Conservation (phyloP, 2,888 invertebrate species). For the Lithosia quadra region DNA sequence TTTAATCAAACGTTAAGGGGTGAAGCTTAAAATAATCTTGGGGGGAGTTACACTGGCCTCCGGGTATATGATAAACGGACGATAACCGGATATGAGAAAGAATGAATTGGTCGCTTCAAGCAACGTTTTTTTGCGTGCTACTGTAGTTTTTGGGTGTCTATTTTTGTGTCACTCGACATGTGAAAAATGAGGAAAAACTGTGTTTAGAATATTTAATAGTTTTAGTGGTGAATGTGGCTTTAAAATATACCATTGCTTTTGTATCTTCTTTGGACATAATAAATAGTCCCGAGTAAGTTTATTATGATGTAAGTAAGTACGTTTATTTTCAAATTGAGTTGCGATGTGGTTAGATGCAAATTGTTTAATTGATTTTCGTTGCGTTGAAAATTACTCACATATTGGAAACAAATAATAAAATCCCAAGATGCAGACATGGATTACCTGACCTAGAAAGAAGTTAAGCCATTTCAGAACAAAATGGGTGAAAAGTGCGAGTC, state of each 20-base stretch:
- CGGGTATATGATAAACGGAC: conserved; percentile 82
- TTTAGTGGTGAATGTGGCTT: neutral
- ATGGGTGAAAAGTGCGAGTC: too few species aligned
- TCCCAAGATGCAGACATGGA: too few species aligned
- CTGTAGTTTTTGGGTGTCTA: conserved; percentile 60
- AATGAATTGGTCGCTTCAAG: conserved; percentile 82
- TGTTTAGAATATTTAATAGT: conserved; percentile 17
- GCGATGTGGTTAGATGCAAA: neutral
- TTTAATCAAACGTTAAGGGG: conserved; percentile 83
- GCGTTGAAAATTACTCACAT: neutral
- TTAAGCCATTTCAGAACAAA: too few species aligned
- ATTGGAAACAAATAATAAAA: neutral
- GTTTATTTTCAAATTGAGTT: neutral
- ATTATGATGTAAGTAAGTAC: too few species aligned
- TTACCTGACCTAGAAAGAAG: neutral
- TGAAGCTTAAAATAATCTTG: conserved; percentile 83
- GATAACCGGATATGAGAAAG: conserved; percentile 83
- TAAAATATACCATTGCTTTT: too few species aligned
- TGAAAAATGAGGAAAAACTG: conserved; percentile 17
- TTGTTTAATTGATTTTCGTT: neutral
- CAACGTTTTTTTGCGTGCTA: conserved; percentile 76
- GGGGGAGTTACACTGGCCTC: conserved; percentile 72
- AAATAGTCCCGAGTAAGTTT: too few species aligned
- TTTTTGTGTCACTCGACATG: conserved; percentile 52
- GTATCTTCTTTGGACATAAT: too few species aligned